A percentile compares a stretch with the other conserved stretches of the same genome.
Evolutionary conservation across 2,888 invertebrate genomes (phyloP).

Genomic region (Chrysodeixis includens): DNA sequence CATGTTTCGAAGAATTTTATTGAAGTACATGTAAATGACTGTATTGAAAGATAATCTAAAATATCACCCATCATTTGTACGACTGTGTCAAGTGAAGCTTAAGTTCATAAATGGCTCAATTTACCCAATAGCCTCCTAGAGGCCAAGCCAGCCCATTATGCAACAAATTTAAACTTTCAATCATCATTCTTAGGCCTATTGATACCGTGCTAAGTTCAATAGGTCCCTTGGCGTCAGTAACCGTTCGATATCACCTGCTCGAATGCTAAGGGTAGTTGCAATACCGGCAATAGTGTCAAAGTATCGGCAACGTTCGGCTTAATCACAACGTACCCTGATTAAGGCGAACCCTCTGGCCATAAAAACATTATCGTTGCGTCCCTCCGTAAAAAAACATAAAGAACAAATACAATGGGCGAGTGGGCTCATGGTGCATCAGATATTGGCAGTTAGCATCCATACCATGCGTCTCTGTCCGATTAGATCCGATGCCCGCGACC

Average conservation of each 20-base stretch:
- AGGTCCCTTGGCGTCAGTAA: not conserved
- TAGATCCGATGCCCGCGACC: conserved; percentile 68
- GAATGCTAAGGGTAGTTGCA: conserved; percentile 29
- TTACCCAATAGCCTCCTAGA: not conserved
- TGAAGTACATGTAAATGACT: not conserved
- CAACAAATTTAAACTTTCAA: not conserved
- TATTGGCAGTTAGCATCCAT: conserved; percentile 87
- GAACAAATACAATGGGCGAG: conserved; percentile 85
- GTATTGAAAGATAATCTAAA: not conserved
- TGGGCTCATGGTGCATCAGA: conserved; percentile 83
- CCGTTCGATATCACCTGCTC: conserved; percentile 13
- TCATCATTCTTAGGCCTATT: not conserved
- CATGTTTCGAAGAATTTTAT: not conserved
- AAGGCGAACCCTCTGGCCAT: conserved; percentile 85
- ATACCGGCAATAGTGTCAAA: conserved; percentile 56
- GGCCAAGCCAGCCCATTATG: not conserved
- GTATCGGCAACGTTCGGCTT: conserved; percentile 76
- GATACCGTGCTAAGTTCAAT: not conserved
- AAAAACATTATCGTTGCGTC: conserved; percentile 88
- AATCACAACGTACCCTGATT: conserved; percentile 88
- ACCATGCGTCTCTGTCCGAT: conserved; percentile 81
- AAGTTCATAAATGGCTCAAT: not conserved
- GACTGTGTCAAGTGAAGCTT: not conserved
- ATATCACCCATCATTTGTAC: not conserved
- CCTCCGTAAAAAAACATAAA: conserved; percentile 88